Percentiles rank a stretch among this genome's conserved stretches.
These are phyloP conservation scores for Homarus americanus DNA, from an alignment of 1,140 invertebrate species.

Conservation along the genomic window DNA sequence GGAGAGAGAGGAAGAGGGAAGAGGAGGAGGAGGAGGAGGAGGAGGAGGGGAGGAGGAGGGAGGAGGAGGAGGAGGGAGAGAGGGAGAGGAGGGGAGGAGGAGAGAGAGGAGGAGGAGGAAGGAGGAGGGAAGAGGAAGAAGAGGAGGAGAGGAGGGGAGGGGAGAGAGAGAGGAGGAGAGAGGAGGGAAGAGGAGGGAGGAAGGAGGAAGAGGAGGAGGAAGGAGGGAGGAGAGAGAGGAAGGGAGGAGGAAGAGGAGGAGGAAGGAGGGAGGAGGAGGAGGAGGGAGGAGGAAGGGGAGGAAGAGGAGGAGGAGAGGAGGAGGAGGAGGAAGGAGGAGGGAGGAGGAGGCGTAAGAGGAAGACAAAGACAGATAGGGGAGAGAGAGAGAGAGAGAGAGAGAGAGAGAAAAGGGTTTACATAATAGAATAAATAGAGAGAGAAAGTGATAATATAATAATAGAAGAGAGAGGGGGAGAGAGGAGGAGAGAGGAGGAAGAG, in stretches of 20 bases:
- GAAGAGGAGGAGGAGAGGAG: slow-evolving; percentile 8
- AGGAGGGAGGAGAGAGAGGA: too few species aligned
- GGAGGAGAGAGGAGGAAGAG: neutral
- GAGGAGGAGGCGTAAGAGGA: too few species aligned
- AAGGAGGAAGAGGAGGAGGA: neutral
- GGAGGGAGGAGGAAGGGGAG: slow-evolving; percentile 8
- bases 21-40: slow-evolving; percentile 8
- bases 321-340: slow-evolving; percentile 1
- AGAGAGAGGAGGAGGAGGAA: slow-evolving; percentile 10
- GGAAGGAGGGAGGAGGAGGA: neutral
- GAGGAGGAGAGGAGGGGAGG: neutral
- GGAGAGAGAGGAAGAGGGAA: slow-evolving; percentile 1
- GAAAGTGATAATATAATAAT: neutral
- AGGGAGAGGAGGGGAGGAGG: too few species aligned
- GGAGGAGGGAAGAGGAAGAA: neutral
- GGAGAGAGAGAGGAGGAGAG: slow-evolving; percentile 3
- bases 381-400: neutral
- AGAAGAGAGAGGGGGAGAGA: neutral
- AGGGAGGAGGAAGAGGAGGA: slow-evolving; percentile 3
- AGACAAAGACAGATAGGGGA: neutral
- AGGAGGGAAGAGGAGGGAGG: too few species aligned
- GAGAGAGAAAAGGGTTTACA: neutral
- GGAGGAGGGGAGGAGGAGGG: neutral
- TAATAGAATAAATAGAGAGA: neutral
- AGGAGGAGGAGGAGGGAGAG: too few species aligned